These are phyloP conservation scores for Camptogramma bilineatum DNA, from an alignment of 2,888 invertebrate species.

Conservation along the genomic window DNA sequence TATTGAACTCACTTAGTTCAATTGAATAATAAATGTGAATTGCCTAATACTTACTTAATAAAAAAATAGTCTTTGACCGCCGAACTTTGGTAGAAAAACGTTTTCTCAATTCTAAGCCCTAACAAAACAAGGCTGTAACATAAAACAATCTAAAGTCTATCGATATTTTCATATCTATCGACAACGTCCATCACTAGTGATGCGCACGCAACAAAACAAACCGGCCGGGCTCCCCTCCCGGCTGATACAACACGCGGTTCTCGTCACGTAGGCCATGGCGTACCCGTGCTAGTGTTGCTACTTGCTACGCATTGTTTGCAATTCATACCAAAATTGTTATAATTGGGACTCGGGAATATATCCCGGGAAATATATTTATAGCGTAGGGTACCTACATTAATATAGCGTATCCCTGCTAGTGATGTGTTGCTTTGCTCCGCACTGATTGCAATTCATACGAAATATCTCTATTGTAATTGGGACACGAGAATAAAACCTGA, in stretches of 20 bases:
- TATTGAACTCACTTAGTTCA: too few species aligned
- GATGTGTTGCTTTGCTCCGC: too few species aligned
- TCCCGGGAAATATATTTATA: neutral
- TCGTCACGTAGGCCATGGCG: conserved; percentile 78
- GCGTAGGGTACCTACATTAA: too few species aligned
- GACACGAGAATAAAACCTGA: too few species aligned
- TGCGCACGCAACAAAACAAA: conserved; percentile 76
- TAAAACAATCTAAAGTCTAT: conserved; percentile 7
- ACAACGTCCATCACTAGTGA: conserved; percentile 51
- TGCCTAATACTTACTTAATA: too few species aligned
- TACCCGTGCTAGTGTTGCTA: conserved; percentile 42
- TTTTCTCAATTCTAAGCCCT: neutral
- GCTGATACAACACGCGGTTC: conserved; percentile 71
- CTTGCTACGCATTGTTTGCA: neutral
- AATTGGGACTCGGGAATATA: neutral
- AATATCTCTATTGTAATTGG: too few species aligned
- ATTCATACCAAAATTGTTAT: neutral
- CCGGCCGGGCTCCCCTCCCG: conserved; percentile 64
- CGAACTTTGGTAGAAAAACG: too few species aligned
- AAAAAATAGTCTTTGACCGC: too few species aligned
- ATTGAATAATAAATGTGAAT: too few species aligned
- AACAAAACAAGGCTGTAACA: neutral
- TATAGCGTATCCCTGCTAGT: too few species aligned
- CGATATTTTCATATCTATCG: conserved; percentile 36
- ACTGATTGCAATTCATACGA: too few species aligned